phyloP scores from a whole-genome alignment of 2,888 invertebrate species.

The Xanthorhoe spadicearia region DNA sequence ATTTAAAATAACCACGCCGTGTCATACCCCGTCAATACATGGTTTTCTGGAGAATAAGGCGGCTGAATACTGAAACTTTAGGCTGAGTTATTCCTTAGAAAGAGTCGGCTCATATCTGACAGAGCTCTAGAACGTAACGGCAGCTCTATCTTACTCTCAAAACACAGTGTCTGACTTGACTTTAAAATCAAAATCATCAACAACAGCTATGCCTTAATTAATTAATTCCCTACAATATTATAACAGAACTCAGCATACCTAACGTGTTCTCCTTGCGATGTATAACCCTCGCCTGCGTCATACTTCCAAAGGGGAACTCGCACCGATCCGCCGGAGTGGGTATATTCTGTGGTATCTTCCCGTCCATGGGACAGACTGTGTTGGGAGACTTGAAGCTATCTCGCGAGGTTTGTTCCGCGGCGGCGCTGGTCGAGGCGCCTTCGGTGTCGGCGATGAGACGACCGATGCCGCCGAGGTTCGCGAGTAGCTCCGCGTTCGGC shows the following conservation, averaged over 20 bases:
- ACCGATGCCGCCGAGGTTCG: conserved; percentile 72
- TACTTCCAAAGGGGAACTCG: conserved; percentile 94
- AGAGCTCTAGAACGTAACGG: too few species aligned
- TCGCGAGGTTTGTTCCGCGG: conserved; percentile 56
- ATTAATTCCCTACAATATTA: too few species aligned
- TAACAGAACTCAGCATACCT: conserved; percentile 54
- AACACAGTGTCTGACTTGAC: too few species aligned
- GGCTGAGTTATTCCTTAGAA: too few species aligned
- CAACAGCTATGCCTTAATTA: too few species aligned
- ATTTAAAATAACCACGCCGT: too few species aligned
- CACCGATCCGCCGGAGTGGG: conserved; percentile 85
- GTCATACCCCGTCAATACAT: too few species aligned
- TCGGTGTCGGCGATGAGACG: conserved; percentile 62
- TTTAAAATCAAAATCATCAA: too few species aligned
- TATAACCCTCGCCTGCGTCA: conserved; percentile 95
- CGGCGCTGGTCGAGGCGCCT: conserved; percentile 56
- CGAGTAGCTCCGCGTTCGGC: conserved; percentile 68
- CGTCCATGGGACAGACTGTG: conserved; percentile 94
- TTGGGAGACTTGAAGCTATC: conserved; percentile 91
- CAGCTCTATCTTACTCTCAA: too few species aligned
- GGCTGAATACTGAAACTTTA: too few species aligned
- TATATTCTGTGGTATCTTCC: conserved; percentile 86
- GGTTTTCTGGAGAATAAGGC: too few species aligned
- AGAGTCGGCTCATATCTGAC: too few species aligned
- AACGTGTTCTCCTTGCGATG: conserved; percentile 88